A percentile compares a stretch with the other conserved stretches of the same genome.
phyloP scores from a whole-genome alignment of 2,113 vertebrate species.

The Motacilla tschutschensis region DNA sequence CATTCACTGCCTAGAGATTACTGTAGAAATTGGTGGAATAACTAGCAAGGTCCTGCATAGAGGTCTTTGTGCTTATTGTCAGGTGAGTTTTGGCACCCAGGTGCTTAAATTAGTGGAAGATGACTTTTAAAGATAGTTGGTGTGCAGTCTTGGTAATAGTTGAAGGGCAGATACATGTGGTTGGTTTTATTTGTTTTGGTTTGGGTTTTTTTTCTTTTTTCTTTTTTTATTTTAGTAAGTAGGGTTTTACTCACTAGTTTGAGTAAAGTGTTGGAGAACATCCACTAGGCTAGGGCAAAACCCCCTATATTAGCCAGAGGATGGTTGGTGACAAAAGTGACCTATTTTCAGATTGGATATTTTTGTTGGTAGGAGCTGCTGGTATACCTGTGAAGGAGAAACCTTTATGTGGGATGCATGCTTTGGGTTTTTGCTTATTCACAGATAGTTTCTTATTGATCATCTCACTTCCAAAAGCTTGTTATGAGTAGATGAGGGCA shows the following conservation, averaged over 20 bases:
- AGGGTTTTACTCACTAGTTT: too few relatives aligned
- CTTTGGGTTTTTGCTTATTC: constrained; percentile 34
- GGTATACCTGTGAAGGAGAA: background rate
- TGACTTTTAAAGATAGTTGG: background rate
- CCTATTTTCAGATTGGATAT: background rate
- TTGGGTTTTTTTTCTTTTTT: background rate
- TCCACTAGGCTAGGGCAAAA: background rate
- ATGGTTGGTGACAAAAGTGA: background rate
- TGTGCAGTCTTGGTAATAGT: background rate
- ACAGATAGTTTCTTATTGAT: background rate
- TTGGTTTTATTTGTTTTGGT: background rate
- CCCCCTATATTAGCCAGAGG: background rate
- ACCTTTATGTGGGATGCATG: background rate
- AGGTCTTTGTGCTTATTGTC: background rate
- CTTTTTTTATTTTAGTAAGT: background rate
- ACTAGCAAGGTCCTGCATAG: background rate
- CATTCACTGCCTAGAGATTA: background rate
- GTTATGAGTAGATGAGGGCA: background rate
- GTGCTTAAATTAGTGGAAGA: background rate
- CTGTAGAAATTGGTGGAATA: background rate
- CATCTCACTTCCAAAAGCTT: background rate
- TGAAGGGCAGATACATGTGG: background rate
- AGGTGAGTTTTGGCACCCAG: background rate
- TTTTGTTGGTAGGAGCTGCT: background rate
- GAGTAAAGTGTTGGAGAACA: background rate